Evolutionary conservation across 2,888 invertebrate species (phyloP).

Genomic region (Dioctria linearis): DNA sequence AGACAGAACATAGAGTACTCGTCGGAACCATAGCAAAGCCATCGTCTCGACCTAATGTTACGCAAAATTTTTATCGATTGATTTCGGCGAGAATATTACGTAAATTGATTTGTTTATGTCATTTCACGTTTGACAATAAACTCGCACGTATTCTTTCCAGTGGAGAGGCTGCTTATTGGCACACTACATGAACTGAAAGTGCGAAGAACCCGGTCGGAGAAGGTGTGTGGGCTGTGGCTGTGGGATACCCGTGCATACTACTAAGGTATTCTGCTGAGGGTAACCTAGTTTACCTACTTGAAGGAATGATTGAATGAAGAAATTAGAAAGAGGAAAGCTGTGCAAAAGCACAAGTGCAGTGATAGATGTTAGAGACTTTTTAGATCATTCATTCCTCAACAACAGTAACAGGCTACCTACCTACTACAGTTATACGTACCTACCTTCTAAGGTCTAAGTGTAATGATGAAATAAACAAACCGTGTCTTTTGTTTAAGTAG

Average conservation of each 20-base stretch:
- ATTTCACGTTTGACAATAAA: background rate
- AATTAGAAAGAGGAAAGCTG: constrained; percentile 17
- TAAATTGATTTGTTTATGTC: constrained; percentile 51
- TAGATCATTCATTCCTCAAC: constrained; percentile 5
- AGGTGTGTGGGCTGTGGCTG: background rate
- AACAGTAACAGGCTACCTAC: constrained; percentile 29
- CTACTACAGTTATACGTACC: background rate
- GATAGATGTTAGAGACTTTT: constrained; percentile 21
- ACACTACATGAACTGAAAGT: background rate
- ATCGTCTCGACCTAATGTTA: constrained; percentile 39
- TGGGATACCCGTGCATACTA: background rate
- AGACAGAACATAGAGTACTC: background rate
- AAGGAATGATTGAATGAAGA: constrained; percentile 17
- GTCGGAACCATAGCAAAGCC: background rate
- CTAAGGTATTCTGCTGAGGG: background rate
- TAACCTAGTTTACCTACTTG: background rate
- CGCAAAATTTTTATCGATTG: constrained; percentile 52
- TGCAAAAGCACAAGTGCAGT: constrained; percentile 40
- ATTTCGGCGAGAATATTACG: constrained; percentile 25
- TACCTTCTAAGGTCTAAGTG: no score
- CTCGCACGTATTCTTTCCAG: background rate
- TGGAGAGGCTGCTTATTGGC: background rate
- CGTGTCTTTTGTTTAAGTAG: constrained; percentile 41
- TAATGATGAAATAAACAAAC: constrained; percentile 40
- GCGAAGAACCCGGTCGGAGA: background rate